A percentile compares a stretch with the other conserved stretches of the same genome.
phyloP scores from a whole-genome alignment of 2,888 invertebrate species.

The Hemistola chrysoprasaria region DNA sequence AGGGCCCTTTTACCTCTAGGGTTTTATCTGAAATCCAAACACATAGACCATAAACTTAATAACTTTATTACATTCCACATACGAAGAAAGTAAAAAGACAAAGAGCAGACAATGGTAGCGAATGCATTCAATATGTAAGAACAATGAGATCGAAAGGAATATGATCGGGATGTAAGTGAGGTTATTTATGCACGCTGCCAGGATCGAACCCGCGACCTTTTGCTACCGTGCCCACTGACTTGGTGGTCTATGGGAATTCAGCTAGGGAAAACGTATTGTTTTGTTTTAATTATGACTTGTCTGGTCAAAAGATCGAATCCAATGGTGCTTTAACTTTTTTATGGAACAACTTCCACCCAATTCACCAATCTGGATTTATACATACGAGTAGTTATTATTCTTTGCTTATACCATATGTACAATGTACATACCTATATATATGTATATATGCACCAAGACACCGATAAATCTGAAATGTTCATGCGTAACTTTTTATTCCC shows the following conservation, averaged over 20 bases:
- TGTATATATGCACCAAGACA: too few relatives aligned
- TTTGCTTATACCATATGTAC: background rate
- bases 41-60: constrained; percentile 27
- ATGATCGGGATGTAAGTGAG: constrained; percentile 64
- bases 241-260: constrained; percentile 52
- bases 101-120: constrained; percentile 58
- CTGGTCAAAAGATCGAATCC: background rate
- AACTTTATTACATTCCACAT: constrained; percentile 34
- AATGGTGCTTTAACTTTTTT: too few relatives aligned
- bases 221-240: constrained; percentile 66
- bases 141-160: constrained; percentile 54
- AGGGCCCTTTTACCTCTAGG: too few relatives aligned
- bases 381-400: background rate
- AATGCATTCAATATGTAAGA: constrained; percentile 65
- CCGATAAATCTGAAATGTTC: too few relatives aligned
- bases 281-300: background rate
- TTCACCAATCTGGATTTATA: too few relatives aligned
- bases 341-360: too few relatives aligned
- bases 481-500: too few relatives aligned
- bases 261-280: background rate
- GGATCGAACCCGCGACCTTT: constrained; percentile 64
- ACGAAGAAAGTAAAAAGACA: constrained; percentile 34
- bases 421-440: constrained; percentile 2
- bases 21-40: background rate
- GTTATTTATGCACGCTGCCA: constrained; percentile 62